Evolutionary conservation across 2,888 invertebrate genomes (phyloP), one percentile per base, ranked within the genome.

Genomic region (Hyles lineata): DNA sequence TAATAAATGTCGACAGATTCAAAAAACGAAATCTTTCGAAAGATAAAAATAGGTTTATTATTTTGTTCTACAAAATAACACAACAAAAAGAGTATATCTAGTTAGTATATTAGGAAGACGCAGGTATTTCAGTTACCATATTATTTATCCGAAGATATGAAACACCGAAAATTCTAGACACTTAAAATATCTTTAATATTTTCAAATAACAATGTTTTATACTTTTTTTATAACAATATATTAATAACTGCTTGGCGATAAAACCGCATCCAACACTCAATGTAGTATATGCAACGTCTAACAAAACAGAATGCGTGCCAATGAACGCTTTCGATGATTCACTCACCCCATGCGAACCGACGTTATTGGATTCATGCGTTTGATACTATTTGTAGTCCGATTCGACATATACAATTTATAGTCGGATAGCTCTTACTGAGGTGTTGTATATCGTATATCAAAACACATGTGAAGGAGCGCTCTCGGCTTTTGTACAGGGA

Each of bases 291-390:
- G 52, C 35, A 60, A 19, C 60, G 71, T 71, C 55, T 70, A 32
- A 69, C 69, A 78, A 80, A 79, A 79, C 72, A 75, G 76, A 78
- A 75, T 80, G 76, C 76, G 79, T 84, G 87, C 85, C 86, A 87
- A 86, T 84, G 81, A 79, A 83, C 78, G 79, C 77, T 80, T 78
- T 74, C 76, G 72, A 75, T 85, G 86, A 87, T 75, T 87, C 86
- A 86, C 74, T 72, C 73, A 75, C 74, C 73, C 76, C 73, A 32
- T 73, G 75, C 70, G 63, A 78, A 79, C 78, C 78, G 77, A 79
- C 77, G 75, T 72, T 52, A 75, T 76, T 70, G 71, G 55, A 74
- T 73, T 72, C 70, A 62, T 43, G 55, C 59, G 21, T 25, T 63
- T 67, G 67, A 63, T 72, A 58, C 63, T 58, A 63, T 67, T 52